Conservation (phyloP, 1,140 invertebrate genomes). For the Anadara kagoshimensis region DNA sequence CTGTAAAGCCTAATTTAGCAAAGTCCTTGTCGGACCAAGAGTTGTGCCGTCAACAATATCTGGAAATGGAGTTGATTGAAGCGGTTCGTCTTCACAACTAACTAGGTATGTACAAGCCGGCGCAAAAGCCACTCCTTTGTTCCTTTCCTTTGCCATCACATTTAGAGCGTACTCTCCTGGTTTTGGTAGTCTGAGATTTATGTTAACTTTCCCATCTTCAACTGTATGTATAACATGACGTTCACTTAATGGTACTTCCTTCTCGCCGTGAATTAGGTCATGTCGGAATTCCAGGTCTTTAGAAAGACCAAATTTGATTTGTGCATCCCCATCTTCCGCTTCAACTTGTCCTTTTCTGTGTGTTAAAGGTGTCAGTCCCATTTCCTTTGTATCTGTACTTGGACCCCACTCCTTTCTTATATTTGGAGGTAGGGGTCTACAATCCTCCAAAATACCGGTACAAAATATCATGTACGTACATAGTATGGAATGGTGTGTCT, state of each 20-base stretch:
- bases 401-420: conserved; percentile 57
- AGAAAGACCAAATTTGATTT: conserved; percentile 50
- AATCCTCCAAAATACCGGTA: conserved; percentile 39
- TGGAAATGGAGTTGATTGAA: conserved; percentile 50
- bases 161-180: conserved; percentile 54
- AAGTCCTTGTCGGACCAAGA: conserved; percentile 47
- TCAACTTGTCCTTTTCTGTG: conserved; percentile 53
- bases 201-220: conserved; percentile 49
- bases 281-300: conserved; percentile 56
- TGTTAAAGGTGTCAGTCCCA: conserved; percentile 52
- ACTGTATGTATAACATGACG: conserved; percentile 47
- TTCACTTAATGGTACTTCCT: conserved; percentile 37
- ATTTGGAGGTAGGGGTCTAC: conserved; percentile 50
- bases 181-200: conserved; percentile 50
- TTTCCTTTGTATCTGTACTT: conserved; percentile 51
- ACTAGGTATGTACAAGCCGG: conserved; percentile 52
- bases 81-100: conserved; percentile 53
- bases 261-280: conserved; percentile 49
- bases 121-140: conserved; percentile 46
- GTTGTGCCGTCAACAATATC: conserved; percentile 41
- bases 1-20: conserved; percentile 38
- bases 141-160: conserved; percentile 48
- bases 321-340: conserved; percentile 53
- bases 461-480: conserved; percentile 50
- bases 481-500: conserved; percentile 41